Conservation (phyloP, 2,888 invertebrate genomes). For the Drosophila neotestacea region DNA sequence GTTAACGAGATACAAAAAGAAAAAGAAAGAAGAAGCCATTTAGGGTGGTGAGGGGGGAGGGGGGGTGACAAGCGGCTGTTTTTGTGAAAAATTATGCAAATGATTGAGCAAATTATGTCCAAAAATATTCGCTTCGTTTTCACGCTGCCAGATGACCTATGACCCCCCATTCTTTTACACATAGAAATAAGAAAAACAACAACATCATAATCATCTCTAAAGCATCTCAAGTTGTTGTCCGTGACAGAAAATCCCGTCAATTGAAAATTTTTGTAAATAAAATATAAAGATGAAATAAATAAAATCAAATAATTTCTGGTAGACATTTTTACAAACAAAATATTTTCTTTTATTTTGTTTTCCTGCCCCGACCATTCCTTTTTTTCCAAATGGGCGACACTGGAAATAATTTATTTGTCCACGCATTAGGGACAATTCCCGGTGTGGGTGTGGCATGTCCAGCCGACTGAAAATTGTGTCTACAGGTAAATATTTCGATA, state of each 20-base stretch:
- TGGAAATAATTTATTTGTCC: conserved; percentile 44
- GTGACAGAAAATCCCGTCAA: conserved; percentile 70
- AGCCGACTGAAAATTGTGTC: conserved; percentile 17
- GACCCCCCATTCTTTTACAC: conserved; percentile 6
- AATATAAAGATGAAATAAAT: conserved; percentile 15
- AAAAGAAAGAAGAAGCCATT: conserved; percentile 27
- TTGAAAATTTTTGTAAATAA: conserved; percentile 58
- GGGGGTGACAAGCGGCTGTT: conserved; percentile 40
- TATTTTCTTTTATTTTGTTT: conserved; percentile 41
- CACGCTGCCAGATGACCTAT: conserved; percentile 53
- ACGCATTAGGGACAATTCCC: neutral
- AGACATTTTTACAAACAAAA: conserved; percentile 20
- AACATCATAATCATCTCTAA: conserved; percentile 33
- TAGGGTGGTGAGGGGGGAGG: neutral
- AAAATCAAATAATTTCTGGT: conserved; percentile 20
- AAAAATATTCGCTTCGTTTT: conserved; percentile 46
- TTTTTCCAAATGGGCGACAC: neutral
- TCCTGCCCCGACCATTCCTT: neutral
- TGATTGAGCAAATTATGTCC: conserved; percentile 78
- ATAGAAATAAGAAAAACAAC: conserved; percentile 5
- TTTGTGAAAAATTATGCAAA: conserved; percentile 75
- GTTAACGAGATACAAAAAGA: conserved; percentile 64
- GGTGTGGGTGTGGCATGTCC: conserved; percentile 6
- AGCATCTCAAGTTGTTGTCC: conserved; percentile 47
- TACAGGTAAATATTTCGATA: conserved; percentile 2